Conservation (phyloP, 2,888 invertebrate species). For the Ethmia dodecea region DNA sequence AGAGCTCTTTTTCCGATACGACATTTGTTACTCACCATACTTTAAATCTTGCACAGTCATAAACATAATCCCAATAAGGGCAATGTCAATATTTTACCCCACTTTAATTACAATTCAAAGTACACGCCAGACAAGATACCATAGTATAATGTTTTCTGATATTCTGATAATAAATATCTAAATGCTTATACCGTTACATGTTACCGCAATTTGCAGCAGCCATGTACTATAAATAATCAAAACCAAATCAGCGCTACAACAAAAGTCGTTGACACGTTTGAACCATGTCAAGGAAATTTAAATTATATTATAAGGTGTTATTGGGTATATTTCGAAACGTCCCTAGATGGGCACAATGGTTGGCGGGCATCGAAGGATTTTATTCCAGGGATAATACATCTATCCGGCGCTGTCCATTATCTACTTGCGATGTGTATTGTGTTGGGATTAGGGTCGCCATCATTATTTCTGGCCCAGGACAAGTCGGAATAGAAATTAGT, state of each 20-base stretch:
- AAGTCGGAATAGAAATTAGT: not conserved
- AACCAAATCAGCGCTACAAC: not conserved
- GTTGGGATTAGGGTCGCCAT: conserved; percentile 4
- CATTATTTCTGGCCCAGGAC: not conserved
- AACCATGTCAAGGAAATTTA: conserved; percentile 38
- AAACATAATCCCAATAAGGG: no score
- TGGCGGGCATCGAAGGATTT: conserved; percentile 15
- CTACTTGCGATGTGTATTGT: conserved; percentile 21
- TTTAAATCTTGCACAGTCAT: no score
- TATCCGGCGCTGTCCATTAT: conserved; percentile 28
- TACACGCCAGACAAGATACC: no score
- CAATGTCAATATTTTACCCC: no score
- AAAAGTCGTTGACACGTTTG: conserved; percentile 21
- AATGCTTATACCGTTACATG: no score
- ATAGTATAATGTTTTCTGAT: no score
- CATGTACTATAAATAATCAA: no score
- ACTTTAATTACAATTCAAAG: no score
- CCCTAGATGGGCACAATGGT: conserved; percentile 25
- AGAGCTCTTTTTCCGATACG: no score
- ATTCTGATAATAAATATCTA: no score
- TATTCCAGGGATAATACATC: conserved; percentile 25
- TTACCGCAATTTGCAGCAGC: no score
- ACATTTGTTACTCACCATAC: no score
- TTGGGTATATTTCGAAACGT: conserved; percentile 18
- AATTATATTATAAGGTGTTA: conserved; percentile 19